These are phyloP conservation scores for Lipotes vexillifer DNA, from an alignment of 2,113 vertebrate genomes.

Conservation along the genomic window DNA sequence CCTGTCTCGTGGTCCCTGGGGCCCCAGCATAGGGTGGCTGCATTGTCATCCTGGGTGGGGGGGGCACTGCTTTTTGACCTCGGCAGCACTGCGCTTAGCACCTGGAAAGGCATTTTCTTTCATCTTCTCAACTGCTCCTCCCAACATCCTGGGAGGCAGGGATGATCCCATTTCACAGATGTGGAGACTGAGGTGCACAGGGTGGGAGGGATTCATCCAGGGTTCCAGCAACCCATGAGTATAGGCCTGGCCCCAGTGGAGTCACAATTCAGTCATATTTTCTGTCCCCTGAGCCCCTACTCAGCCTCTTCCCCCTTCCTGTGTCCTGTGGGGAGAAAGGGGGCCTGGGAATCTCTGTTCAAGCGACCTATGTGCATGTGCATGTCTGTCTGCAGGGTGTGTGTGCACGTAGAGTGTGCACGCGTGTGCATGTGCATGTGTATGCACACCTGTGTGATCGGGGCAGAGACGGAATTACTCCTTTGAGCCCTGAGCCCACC, in stretches of 20 bases:
- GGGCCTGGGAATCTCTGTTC: background rate
- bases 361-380: background rate
- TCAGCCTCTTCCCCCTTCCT: background rate
- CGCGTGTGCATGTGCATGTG: accelerated
- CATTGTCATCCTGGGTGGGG: accelerated
- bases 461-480: background rate
- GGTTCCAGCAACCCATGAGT: background rate
- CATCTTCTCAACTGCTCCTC: background rate
- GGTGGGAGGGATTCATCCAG: background rate
- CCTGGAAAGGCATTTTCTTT: background rate
- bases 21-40: accelerated
- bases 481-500: background rate
- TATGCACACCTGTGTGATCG: background rate
- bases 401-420: accelerated
- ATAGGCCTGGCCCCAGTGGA: accelerated
- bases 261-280: background rate
- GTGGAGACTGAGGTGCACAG: background rate
- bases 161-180: background rate
- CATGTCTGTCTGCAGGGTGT: background rate
- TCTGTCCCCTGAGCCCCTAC: background rate
- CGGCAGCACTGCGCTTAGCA: background rate
- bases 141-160: background rate
- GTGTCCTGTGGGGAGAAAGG: accelerated
- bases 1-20: too few species aligned
- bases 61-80: background rate